Percentiles rank a stretch among this genome's conserved stretches.
These are phyloP conservation scores for Notamacropus eugenii DNA, from an alignment of 2,797 vertebrate genomes.

Conservation along the genomic window DNA sequence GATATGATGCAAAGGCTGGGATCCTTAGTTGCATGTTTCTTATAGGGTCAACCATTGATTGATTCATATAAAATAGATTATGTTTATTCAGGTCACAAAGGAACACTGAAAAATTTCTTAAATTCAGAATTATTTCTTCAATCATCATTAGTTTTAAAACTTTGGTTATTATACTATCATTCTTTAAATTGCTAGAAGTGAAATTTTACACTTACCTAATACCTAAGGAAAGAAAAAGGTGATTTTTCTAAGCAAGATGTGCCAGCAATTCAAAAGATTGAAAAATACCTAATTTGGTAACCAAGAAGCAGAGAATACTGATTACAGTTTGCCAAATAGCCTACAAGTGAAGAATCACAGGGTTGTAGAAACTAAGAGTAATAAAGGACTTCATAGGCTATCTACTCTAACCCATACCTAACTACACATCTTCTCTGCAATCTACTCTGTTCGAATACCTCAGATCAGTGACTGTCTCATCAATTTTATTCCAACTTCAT, in stretches of 20 bases:
- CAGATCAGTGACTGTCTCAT: background rate
- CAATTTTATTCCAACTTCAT: background rate
- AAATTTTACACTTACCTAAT: background rate
- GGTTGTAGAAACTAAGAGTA: background rate
- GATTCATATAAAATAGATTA: background rate
- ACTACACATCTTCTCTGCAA: background rate
- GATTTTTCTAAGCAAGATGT: background rate
- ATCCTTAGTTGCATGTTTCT: slow-evolving; percentile 1
- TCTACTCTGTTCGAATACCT: background rate
- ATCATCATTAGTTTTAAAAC: slow-evolving; percentile 31
- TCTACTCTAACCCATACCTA: background rate
- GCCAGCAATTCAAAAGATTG: background rate
- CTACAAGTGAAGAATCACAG: slow-evolving; percentile 2
- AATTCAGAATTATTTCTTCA: slow-evolving; percentile 18
- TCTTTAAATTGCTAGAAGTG: background rate
- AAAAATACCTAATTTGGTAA: background rate
- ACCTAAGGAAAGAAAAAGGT: background rate
- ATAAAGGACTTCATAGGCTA: background rate
- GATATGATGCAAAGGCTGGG: background rate
- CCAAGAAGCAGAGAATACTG: slow-evolving; percentile 21
- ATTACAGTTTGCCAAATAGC: slow-evolving; percentile 41
- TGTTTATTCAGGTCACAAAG: slow-evolving; percentile 3
- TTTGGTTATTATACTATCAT: background rate
- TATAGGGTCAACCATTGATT: background rate
- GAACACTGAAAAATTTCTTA: background rate